Percentiles rank a stretch among this genome's conserved stretches.
Conservation (phyloP, 2,113 vertebrate species). For the Amphilophus citrinellus region DNA sequence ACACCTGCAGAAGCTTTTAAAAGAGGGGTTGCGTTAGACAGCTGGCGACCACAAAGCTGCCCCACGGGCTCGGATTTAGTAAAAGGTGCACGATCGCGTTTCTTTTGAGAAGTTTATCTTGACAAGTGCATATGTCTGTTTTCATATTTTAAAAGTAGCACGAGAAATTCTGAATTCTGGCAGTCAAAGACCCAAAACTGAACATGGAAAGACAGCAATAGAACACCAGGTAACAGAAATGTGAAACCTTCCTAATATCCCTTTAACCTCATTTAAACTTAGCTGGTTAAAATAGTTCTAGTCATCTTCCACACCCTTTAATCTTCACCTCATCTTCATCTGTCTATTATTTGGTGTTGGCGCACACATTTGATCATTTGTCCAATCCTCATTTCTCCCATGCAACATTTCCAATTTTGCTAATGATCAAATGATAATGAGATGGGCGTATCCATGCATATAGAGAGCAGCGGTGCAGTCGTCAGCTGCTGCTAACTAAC, state of each 20-base stretch:
- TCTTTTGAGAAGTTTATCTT: background rate
- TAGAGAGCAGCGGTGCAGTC: background rate
- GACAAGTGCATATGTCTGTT: background rate
- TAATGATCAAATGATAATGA: conserved; percentile 15
- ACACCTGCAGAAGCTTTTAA: conserved; percentile 32
- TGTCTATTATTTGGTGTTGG: background rate
- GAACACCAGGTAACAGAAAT: background rate
- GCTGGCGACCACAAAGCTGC: conserved; percentile 6
- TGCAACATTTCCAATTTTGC: conserved; percentile 13
- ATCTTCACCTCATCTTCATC: background rate
- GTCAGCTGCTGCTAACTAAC: conserved; percentile 10
- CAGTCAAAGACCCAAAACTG: background rate
- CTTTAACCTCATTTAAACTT: background rate
- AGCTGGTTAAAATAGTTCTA: background rate
- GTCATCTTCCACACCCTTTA: background rate
- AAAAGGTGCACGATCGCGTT: background rate
- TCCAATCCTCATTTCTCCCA: conserved; percentile 1
- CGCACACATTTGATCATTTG: background rate
- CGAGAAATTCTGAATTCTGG: background rate
- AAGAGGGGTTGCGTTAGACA: conserved; percentile 14
- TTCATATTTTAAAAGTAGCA: background rate
- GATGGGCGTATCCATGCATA: conserved; percentile 14
- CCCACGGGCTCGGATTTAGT: conserved; percentile 5
- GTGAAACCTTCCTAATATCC: background rate
- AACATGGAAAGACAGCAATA: background rate